Conservation (phyloP, 2,113 vertebrate species). For the Ictalurus punctatus region DNA sequence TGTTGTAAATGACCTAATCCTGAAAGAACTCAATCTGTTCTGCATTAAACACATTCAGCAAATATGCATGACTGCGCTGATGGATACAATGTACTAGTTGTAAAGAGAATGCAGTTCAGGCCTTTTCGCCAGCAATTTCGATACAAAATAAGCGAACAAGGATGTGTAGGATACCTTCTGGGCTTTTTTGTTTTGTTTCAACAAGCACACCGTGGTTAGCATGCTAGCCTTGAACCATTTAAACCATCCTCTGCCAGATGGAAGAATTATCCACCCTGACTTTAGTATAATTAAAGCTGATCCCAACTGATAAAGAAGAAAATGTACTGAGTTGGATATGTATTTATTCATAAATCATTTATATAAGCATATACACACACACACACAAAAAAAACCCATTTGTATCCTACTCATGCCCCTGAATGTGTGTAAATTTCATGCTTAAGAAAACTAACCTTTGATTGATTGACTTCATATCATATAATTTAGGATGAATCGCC, state of each 20-base stretch:
- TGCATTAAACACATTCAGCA: slow-evolving; percentile 8
- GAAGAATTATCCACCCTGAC: neutral
- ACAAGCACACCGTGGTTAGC: neutral
- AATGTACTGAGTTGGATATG: neutral
- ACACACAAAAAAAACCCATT: neutral
- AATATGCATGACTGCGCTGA: slow-evolving; percentile 12
- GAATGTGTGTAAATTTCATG: neutral
- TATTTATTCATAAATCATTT: neutral
- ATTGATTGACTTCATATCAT: neutral
- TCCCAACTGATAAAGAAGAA: neutral
- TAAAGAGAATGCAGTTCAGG: neutral
- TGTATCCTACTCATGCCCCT: neutral
- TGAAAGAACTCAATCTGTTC: neutral
- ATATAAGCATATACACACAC: neutral
- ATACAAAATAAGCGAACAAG: neutral
- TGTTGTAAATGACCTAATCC: neutral
- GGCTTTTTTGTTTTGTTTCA: neutral
- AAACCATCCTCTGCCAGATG: neutral
- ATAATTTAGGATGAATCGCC: neutral
- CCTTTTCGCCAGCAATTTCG: neutral
- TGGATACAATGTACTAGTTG: neutral
- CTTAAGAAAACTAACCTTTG: neutral
- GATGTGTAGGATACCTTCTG: slow-evolving; percentile 1
- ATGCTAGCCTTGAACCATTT: neutral
- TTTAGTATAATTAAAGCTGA: neutral